Evolutionary conservation across 2,113 vertebrate genomes (phyloP).

Genomic region (Gallinago jamesoni): DNA sequence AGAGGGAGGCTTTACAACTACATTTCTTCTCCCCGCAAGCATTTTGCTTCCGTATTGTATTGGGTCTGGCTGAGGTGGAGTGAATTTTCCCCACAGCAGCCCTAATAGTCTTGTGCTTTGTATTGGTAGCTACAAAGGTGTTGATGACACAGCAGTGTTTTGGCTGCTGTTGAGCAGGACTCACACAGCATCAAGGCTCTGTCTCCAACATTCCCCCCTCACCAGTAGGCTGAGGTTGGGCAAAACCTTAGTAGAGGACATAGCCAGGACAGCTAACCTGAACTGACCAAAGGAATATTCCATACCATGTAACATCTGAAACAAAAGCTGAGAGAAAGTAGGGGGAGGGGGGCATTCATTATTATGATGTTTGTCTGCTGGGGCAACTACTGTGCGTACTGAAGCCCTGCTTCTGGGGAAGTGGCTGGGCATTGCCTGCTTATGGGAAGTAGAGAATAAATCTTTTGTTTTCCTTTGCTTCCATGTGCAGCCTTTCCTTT

Average conservation of each 20-base stretch:
- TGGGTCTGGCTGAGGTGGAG: neutral
- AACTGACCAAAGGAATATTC: neutral
- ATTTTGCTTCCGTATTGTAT: constrained; percentile 22
- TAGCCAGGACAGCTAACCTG: neutral
- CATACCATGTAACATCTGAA: neutral
- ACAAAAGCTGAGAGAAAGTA: neutral
- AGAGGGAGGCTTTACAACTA: constrained; percentile 4
- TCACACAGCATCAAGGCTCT: neutral
- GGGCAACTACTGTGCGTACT: neutral
- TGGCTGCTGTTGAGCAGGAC: neutral
- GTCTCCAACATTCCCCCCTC: neutral
- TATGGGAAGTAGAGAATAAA: neutral
- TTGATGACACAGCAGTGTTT: neutral
- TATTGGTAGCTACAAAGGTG: neutral
- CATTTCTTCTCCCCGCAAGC: neutral
- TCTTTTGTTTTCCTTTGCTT: neutral
- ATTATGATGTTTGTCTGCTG: neutral
- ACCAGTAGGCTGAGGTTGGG: neutral
- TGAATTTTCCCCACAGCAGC: neutral
- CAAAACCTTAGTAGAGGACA: neutral
- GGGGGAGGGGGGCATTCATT: neutral
- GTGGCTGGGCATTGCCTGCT: neutral
- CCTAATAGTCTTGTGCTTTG: neutral
- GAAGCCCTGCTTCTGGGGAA: neutral
- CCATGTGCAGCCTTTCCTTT: neutral